Conservation (phyloP, 2,113 vertebrate species). For the Apteryx owenii region DNA sequence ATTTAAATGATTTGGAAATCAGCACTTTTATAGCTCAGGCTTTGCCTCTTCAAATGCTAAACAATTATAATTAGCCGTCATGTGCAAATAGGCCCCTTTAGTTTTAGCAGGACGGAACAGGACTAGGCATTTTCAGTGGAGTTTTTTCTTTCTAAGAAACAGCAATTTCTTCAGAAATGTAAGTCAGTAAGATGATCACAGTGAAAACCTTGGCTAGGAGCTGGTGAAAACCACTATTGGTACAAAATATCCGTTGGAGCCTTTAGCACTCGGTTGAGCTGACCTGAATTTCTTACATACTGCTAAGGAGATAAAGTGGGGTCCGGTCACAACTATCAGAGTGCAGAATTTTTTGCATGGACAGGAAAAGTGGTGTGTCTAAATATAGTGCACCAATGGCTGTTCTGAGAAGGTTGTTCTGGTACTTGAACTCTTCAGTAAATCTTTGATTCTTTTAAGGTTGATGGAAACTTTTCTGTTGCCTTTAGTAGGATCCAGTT, state of each 20-base stretch:
- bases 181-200: background rate
- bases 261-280: background rate
- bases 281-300: background rate
- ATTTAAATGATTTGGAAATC: background rate
- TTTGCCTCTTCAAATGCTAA: background rate
- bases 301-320: background rate
- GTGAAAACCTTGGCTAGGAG: background rate
- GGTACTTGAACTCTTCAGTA: background rate
- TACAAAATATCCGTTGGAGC: background rate
- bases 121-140: background rate
- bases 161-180: background rate
- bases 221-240: background rate
- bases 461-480: background rate
- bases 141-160: background rate
- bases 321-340: background rate
- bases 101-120: background rate
- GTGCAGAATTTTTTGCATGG: background rate
- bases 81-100: background rate
- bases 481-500: background rate
- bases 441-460: background rate
- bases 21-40: background rate
- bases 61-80: background rate
- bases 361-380: background rate
- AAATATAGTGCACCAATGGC: background rate
- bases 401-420: background rate